Evolutionary conservation across 2,113 vertebrate species (phyloP).

Genomic region (Microcebus tavaratra): DNA sequence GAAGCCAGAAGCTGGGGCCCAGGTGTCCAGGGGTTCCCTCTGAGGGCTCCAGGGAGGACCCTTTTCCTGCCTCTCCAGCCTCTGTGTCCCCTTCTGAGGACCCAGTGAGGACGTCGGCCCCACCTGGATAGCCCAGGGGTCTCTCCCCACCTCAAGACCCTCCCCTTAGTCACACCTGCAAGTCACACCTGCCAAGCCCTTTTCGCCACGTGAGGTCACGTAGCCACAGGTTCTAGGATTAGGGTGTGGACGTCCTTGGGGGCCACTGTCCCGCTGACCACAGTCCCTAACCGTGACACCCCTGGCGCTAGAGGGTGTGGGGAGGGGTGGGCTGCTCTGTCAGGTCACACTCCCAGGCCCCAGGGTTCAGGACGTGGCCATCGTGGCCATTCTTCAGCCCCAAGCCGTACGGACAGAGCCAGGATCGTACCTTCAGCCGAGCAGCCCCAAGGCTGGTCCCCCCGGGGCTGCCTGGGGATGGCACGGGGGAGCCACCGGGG

Average conservation of each 20-base stretch:
- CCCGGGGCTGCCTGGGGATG: too few relatives aligned
- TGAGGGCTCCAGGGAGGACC: not conserved
- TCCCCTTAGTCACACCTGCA: not conserved
- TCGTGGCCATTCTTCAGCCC: too few relatives aligned
- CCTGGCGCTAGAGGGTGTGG: too few relatives aligned
- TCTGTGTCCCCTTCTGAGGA: not conserved
- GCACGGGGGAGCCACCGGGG: fast-evolving
- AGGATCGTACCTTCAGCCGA: not conserved
- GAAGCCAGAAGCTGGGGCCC: not conserved
- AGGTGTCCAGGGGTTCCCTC: not conserved
- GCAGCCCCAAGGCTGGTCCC: not conserved
- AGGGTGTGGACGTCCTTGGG: not conserved
- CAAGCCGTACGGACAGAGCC: fast-evolving
- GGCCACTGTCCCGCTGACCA: too few relatives aligned
- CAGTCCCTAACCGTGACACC: not conserved
- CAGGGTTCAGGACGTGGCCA: fast-evolving
- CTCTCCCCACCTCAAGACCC: not conserved
- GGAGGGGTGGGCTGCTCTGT: not conserved
- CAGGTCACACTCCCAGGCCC: not conserved
- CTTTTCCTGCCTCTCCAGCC: not conserved
- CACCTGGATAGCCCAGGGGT: not conserved
- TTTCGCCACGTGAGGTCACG: not conserved
- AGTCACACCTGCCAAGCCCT: not conserved
- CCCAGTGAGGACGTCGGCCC: not conserved
- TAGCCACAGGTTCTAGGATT: not conserved